phyloP scores from a whole-genome alignment of 2,113 vertebrate genomes.

The Andinoacara biseriatus region DNA sequence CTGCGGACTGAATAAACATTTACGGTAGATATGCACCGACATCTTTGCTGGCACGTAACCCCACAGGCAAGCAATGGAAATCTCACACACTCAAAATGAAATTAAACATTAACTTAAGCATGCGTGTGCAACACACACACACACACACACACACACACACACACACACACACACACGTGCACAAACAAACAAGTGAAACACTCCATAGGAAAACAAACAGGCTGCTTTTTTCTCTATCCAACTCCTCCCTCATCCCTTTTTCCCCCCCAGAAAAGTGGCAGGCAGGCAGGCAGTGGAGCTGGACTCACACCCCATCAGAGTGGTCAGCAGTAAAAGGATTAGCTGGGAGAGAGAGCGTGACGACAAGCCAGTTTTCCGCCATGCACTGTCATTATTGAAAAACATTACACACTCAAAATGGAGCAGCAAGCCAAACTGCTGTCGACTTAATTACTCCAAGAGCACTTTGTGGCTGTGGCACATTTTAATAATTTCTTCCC shows the following conservation, averaged over 20 bases:
- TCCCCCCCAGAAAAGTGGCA: slow-evolving; percentile 15
- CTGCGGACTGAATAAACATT: slow-evolving; percentile 55
- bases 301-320: slow-evolving; percentile 49
- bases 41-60: slow-evolving; percentile 1
- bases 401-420: slow-evolving; percentile 70
- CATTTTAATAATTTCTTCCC: slow-evolving; percentile 69
- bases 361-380: slow-evolving; percentile 62
- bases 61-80: slow-evolving; percentile 24
- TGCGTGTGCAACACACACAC: not conserved
- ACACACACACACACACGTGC: fast-evolving
- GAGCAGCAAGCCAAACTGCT: slow-evolving; percentile 69
- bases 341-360: slow-evolving; percentile 66
- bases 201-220: slow-evolving; percentile 22
- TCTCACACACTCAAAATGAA: not conserved
- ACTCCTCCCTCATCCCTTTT: not conserved
- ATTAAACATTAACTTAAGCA: not conserved
- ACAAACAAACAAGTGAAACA: not conserved
- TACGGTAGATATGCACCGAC: slow-evolving; percentile 26
- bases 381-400: slow-evolving; percentile 70
- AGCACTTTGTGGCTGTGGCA: slow-evolving; percentile 63
- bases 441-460: slow-evolving; percentile 72
- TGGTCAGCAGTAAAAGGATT: slow-evolving; percentile 76
- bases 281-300: slow-evolving; percentile 28
- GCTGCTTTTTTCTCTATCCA: not conserved
- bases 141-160: fast-evolving